Evolutionary conservation across 1,140 invertebrate genomes (phyloP), one percentile per base, ranked within the genome.

Genomic region (Sycophila sp.): DNA sequence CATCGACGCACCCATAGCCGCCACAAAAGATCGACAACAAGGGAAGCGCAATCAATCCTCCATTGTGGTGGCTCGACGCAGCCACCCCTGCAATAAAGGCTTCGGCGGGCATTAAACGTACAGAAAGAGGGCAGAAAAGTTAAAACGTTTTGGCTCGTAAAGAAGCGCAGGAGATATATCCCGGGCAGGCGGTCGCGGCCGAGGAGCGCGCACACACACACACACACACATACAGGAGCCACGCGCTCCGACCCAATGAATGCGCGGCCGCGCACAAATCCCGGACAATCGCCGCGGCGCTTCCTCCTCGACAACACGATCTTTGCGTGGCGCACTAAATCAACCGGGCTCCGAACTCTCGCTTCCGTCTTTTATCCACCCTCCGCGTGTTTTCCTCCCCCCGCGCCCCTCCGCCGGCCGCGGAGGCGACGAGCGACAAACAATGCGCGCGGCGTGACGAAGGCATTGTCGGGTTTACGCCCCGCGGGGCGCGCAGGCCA

Each of bases 381-480:
- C 30, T 60, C 67, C 34, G 8, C 34, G 34, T 55, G 51, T 62
- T 26, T 62, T 40, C 8, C 59, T 47, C 59, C 1, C 59, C 42
- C 55, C n/a, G n/a, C 19, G 19, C 26, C 36, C 11, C 56, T 45
- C 36, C 67, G 49, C 64, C 51, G 64, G 55, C 42, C 64, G 74
- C 80, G 77, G 63, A 63, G 76, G 74, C 73, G 77, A 73, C 75
- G 71, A 72, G 75, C 74, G 72, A 71, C 81, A 82, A 83, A 84
- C 83, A 84, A 84, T 82, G 80, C 81, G 77, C 78, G 72, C 73
- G 77, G 74, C 81, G 80, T 83, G 81, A 84, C 81, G 81, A 81
- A 80, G 81, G 80, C 76, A 81, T 82, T 82, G 82, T 84, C 78
- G 79, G 80, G 80, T 84, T 84, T 81, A 83, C 83, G 80, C 81